These are phyloP conservation scores for Scaptomyza flava DNA, from an alignment of 2,888 invertebrate species.

Conservation along the genomic window DNA sequence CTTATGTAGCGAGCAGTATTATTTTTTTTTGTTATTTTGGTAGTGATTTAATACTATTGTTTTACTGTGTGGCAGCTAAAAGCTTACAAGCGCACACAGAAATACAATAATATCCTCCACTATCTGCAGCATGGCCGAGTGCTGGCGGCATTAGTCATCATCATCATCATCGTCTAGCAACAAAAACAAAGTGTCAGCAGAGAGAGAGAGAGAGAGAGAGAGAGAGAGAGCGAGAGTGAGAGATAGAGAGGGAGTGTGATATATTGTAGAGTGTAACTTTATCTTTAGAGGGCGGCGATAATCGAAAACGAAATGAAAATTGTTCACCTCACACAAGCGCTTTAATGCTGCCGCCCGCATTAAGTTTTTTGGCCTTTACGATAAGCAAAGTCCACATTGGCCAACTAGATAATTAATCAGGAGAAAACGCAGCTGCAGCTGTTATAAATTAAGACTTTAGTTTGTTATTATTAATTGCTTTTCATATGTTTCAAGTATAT, in stretches of 20 bases:
- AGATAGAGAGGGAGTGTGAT: too few species aligned
- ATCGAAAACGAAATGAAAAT: slow-evolving; percentile 20
- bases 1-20: neutral
- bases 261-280: slow-evolving; percentile 3
- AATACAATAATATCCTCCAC: slow-evolving; percentile 23
- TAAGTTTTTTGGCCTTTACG: slow-evolving; percentile 2
- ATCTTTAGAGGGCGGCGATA: slow-evolving; percentile 10
- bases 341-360: slow-evolving; percentile 3
- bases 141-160: slow-evolving; percentile 40
- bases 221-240: neutral
- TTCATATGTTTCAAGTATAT: neutral
- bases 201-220: neutral
- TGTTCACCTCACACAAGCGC: too few species aligned
- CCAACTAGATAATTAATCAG: slow-evolving; percentile 5
- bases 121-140: slow-evolving; percentile 16
- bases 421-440: slow-evolving; percentile 4
- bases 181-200: neutral
- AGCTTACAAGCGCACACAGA: neutral
- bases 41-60: neutral
- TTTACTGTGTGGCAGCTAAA: slow-evolving; percentile 1
- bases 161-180: neutral
- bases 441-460: neutral
- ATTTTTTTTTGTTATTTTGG: neutral
- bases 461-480: neutral
- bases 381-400: slow-evolving; percentile 3